Base-by-base conservation (phyloP, 1,140 invertebrate species). In the Lepidostoma basale region DNA sequence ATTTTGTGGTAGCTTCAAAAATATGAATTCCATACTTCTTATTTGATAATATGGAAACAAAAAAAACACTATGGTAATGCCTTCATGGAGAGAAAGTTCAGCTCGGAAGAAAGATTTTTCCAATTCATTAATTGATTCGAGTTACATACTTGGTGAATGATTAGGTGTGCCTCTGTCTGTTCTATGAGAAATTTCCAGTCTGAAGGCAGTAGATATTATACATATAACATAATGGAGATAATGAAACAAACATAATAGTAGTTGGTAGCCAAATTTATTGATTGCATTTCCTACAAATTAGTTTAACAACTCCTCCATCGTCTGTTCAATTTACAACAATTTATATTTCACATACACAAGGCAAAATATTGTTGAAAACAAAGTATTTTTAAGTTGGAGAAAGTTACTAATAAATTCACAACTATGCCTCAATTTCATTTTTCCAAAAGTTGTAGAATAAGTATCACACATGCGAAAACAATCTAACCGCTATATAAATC, bases 201-300 rank as follows among this genome's bases (percentile, higher is more conserved):
- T n/a, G n/a, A n/a, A n/a, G n/a, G n/a, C n/a, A n/a, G n/a, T n/a
- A n/a, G n/a, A n/a, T n/a, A n/a, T n/a, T n/a, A n/a, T n/a, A n/a
- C n/a, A n/a, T n/a, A n/a, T n/a, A n/a, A n/a, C n/a, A n/a, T n/a
- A n/a, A n/a, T n/a, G n/a, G n/a, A n/a, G n/a, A n/a, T n/a, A n/a
- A 33, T 33, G 30, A 33, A 33, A 25, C 40, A 60, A 22, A 60
- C 18, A 42, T 23, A 22, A 42, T 14, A n/a, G 3, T 60, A 40
- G 56, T 44, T 42, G 56, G 39, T 60, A 60, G 56, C 56, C 56
- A 60, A 60, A 44, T 60, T 60, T 60, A 60, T 60, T 60, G 56
- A 60, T 60, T 60, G 56, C 39, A 60, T 60, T 60, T 60, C 56
- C 56, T 60, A 60, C 36, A 60, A 60, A 60, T 60, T 60, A 60